Evolutionary conservation across 2,797 vertebrate genomes (phyloP).

Genomic region (Chanos chanos): DNA sequence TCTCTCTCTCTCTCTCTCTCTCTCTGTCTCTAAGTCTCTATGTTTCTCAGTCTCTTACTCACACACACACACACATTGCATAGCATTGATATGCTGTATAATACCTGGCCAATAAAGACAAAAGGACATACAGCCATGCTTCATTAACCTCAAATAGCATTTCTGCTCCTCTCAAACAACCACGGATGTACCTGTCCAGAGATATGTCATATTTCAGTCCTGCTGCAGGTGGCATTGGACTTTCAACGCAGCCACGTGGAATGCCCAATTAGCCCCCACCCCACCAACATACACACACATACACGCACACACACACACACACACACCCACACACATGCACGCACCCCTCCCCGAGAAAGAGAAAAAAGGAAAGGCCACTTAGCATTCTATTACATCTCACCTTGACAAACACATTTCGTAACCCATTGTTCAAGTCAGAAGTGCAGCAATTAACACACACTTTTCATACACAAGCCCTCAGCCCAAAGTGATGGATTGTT

Average conservation of each 20-base stretch:
- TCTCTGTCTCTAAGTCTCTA: neutral
- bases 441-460: too few relatives aligned
- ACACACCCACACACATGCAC: too few relatives aligned
- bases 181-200: slow-evolving; percentile 44
- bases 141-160: slow-evolving; percentile 63
- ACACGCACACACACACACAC: too few relatives aligned
- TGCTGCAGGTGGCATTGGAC: slow-evolving; percentile 30
- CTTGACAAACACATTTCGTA: too few relatives aligned
- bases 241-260: slow-evolving; percentile 12
- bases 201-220: slow-evolving; percentile 36
- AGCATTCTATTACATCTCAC: too few relatives aligned
- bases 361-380: too few relatives aligned
- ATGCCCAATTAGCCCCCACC: slow-evolving; percentile 13
- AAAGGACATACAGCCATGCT: slow-evolving; percentile 55
- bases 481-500: too few relatives aligned
- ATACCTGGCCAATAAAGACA: slow-evolving; percentile 48
- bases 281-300: too few relatives aligned
- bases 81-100: slow-evolving; percentile 45
- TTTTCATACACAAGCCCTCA: too few relatives aligned
- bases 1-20: neutral
- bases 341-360: too few relatives aligned
- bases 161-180: slow-evolving; percentile 47
- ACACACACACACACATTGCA: slow-evolving; percentile 17
- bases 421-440: too few relatives aligned
- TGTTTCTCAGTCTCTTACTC: neutral